Base-by-base conservation (phyloP, 1,140 invertebrate species). In the Pseudobourletiella spinata region DNA sequence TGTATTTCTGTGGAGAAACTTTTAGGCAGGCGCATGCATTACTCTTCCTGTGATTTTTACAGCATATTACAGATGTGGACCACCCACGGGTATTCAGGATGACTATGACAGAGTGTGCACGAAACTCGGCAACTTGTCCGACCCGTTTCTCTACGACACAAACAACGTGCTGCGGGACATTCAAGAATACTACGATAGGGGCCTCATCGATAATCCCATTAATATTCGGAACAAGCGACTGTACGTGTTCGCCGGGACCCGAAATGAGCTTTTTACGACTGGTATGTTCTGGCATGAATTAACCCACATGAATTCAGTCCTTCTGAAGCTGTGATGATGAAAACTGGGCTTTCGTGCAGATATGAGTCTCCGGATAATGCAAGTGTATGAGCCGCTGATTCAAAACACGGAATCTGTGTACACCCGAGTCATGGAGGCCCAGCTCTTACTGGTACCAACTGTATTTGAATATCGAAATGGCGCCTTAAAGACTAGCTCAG, bases 31-130 rank as follows among this genome's bases (percentile, higher is more conserved):
- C n/a, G n/a, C n/a, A n/a, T n/a, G n/a, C n/a, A n/a, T n/a, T n/a
- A n/a, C n/a, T n/a, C n/a, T n/a, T n/a, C n/a, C n/a, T n/a, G n/a
- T 54, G 50, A 44, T 3, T 28, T 4, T 48, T 28, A 22, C 22
- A 69, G 67, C 68, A 20, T 70, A 61, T 44, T 70, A 67, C 50
- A 50, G 68, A 54, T 70, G 68, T 42, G 68, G 68, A 3, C 56
- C 59, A 11, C 57, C 55, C 8, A 56, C 52, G 22, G 68, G 68
- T 1, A 32, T 48, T 16, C 52, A 65, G 35, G 61, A 57, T 22
- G 43, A 55, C 24, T 70, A 63, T 30, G 68, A 70, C 54, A 43
- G 42, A 15, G 61, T 58, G 32, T 55, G 52, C 20, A 63, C 61
- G 39, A 57, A 29, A 20, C 24, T 66, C 2, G 30, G 46, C 2